These are phyloP conservation scores for Fragum fragum DNA, from an alignment of 2,888 invertebrate species.

Conservation along the genomic window DNA sequence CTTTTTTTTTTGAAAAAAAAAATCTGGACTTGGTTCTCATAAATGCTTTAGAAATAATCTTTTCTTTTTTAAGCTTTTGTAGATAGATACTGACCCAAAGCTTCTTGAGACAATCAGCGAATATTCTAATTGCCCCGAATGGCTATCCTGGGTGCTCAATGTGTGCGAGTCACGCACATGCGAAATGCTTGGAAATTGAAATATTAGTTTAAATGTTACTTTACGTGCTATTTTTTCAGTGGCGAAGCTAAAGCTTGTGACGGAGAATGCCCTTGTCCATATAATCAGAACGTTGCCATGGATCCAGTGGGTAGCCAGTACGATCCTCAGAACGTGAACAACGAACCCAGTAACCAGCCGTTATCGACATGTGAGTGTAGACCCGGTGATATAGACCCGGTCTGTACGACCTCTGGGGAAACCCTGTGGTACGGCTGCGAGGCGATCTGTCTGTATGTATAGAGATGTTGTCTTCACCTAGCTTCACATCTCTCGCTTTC, in stretches of 20 bases:
- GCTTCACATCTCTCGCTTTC: background rate
- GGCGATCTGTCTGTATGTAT: conserved; percentile 63
- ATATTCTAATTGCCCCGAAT: too few relatives aligned
- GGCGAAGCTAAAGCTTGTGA: conserved; percentile 49
- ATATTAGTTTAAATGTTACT: too few relatives aligned
- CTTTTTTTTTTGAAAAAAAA: too few relatives aligned
- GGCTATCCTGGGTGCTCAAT: too few relatives aligned
- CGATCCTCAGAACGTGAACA: conserved; percentile 37
- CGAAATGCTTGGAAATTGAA: too few relatives aligned
- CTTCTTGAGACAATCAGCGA: too few relatives aligned
- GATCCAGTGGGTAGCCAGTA: background rate
- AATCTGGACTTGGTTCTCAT: too few relatives aligned
- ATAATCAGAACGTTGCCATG: background rate
- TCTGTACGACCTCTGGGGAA: conserved; percentile 56
- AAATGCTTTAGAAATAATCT: too few relatives aligned
- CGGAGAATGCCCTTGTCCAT: conserved; percentile 53
- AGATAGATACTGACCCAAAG: too few relatives aligned
- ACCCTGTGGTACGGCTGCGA: conserved; percentile 57
- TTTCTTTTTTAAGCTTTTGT: too few relatives aligned
- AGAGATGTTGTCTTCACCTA: background rate
- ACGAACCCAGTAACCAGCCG: conserved; percentile 57
- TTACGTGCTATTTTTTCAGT: conserved; percentile 30
- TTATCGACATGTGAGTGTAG: conserved; percentile 53
- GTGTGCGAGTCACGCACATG: too few relatives aligned
- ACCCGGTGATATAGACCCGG: conserved; percentile 49